Conservation (phyloP, 2,797 vertebrate species). For the Oreochromis grahami region DNA sequence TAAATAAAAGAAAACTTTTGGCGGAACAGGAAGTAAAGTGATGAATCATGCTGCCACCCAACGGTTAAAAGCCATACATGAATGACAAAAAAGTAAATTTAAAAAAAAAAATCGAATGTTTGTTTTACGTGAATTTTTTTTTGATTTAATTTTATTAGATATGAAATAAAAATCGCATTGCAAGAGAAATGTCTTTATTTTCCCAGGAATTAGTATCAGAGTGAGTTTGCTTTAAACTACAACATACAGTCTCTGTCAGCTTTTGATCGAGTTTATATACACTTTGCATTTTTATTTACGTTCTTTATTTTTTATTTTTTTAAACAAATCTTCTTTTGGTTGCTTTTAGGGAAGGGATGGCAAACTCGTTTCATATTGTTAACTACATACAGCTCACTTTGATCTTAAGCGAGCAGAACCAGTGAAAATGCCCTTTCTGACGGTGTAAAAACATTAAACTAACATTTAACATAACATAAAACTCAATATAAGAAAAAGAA, state of each 20-base stretch:
- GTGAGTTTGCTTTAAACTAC: background rate
- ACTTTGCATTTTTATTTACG: background rate
- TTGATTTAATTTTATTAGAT: background rate
- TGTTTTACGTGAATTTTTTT: background rate
- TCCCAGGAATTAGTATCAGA: accelerated
- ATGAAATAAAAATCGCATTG: background rate
- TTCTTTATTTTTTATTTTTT: background rate
- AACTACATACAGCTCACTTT: background rate
- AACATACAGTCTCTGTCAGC: background rate
- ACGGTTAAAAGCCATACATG: background rate
- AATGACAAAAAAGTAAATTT: background rate
- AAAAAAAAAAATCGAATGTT: background rate
- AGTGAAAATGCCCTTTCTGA: background rate
- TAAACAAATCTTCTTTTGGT: background rate
- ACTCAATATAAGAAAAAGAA: background rate
- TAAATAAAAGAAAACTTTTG: background rate
- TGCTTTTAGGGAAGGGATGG: background rate
- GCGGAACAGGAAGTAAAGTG: background rate
- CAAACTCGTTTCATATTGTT: background rate
- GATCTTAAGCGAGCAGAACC: background rate
- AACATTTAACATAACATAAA: background rate
- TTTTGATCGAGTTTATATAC: background rate
- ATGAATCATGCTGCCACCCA: background rate
- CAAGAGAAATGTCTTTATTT: background rate
- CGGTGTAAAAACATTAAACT: background rate